Conservation (phyloP, 2,797 vertebrate species). For the Selene dorsalis region DNA sequence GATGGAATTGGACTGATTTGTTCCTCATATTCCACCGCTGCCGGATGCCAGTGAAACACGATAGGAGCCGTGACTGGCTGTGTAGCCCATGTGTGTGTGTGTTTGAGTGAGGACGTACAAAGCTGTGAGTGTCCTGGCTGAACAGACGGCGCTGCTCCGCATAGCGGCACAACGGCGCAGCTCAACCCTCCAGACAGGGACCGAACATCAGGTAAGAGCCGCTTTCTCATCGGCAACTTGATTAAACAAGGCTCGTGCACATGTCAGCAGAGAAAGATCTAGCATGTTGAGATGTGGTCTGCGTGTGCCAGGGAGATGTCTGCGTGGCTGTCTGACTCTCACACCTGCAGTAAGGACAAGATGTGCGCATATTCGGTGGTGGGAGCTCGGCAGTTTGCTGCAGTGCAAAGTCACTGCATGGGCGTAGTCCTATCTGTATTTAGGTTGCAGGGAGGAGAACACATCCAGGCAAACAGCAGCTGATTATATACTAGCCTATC, state of each 20-base stretch:
- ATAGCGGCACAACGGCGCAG: slow-evolving; percentile 15
- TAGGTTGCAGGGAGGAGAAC: slow-evolving; percentile 36
- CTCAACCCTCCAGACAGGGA: slow-evolving; percentile 4
- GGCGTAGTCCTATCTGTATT: slow-evolving; percentile 74
- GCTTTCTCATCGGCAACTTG: not conserved
- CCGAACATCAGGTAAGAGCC: slow-evolving; percentile 48
- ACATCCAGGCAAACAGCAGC: not conserved
- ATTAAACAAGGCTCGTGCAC: not conserved
- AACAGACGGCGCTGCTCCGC: slow-evolving; percentile 22
- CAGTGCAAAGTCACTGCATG: slow-evolving; percentile 66
- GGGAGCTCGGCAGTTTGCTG: slow-evolving; percentile 53
- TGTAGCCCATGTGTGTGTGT: slow-evolving; percentile 14
- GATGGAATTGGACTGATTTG: not conserved
- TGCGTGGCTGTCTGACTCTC: not conserved
- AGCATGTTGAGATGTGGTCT: not conserved
- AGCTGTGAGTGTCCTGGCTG: slow-evolving; percentile 10
- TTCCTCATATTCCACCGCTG: not conserved
- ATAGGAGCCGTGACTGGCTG: not conserved
- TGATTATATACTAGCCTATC: not conserved
- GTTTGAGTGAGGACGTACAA: slow-evolving; percentile 22
- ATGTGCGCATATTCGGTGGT: not conserved
- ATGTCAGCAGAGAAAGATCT: too few species aligned
- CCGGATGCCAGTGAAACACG: not conserved
- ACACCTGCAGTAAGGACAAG: slow-evolving; percentile 21
- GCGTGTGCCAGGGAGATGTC: not conserved